These are phyloP conservation scores for Bemisia tabaci DNA, from an alignment of 1,140 invertebrate species.

Conservation along the genomic window DNA sequence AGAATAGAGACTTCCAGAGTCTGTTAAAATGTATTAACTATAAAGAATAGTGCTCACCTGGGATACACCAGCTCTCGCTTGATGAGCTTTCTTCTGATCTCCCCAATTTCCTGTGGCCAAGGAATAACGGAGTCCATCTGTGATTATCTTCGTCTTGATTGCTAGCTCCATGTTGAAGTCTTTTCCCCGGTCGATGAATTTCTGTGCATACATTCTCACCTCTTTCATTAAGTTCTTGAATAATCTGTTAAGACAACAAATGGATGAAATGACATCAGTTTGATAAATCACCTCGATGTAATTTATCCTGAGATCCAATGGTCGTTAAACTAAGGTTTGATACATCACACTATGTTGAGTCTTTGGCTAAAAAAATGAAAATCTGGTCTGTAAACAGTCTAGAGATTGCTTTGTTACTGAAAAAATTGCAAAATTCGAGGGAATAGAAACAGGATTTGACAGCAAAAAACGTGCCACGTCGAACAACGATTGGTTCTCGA, in stretches of 20 bases:
- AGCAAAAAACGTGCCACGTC: too few species aligned
- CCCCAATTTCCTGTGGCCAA: slow-evolving; percentile 99
- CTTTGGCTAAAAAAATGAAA: too few species aligned
- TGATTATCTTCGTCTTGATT: slow-evolving; percentile 95
- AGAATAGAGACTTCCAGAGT: too few species aligned
- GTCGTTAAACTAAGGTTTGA: neutral
- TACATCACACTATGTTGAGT: too few species aligned
- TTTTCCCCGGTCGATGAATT: slow-evolving; percentile 96
- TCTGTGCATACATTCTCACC: slow-evolving; percentile 94
- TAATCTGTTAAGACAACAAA: slow-evolving; percentile 34
- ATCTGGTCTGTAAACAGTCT: too few species aligned
- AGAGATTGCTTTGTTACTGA: too few species aligned
- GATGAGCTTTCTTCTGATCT: slow-evolving; percentile 99
- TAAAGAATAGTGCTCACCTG: too few species aligned
- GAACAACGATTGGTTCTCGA: too few species aligned
- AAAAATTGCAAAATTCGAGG: too few species aligned
- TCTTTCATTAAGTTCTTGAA: slow-evolving; percentile 92
- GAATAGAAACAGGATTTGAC: too few species aligned
- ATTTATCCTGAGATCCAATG: neutral
- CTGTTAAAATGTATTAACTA: too few species aligned
- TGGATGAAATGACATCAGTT: too few species aligned
- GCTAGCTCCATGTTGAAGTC: slow-evolving; percentile 96
- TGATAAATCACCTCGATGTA: neutral
- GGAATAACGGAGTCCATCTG: slow-evolving; percentile 94
- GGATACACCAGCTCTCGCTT: slow-evolving; percentile 82